Evolutionary conservation across 2,888 invertebrate species (phyloP), one percentile per base, ranked within the genome.

Genomic region (Chesias legatella): DNA sequence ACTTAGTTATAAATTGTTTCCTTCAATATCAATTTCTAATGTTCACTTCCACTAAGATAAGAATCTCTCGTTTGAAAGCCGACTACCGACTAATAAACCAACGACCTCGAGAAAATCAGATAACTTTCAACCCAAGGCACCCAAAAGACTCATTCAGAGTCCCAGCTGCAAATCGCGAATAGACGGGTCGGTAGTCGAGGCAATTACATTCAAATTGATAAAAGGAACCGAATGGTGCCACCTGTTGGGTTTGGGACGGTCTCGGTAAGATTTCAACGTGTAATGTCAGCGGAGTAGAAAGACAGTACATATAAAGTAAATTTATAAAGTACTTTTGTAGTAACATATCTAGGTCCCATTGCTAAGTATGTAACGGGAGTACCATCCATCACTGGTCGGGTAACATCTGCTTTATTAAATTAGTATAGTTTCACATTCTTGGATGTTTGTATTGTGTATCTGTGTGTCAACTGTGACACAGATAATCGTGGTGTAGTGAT

Each of bases 191-290:
- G 50, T 46, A 53, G 57, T 51, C 72, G 67, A 67, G 63, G 68
- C 77, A 78, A 79, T 83, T 79, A 79, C 76, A 79, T 79, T 76
- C 68, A 73, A 78, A 81, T 78, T 77, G 73, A 67, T 72, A 75
- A 77, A 79, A 78, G 70, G 70, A 58, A 33, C 40, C 26, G 20
- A 45, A 45, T 36, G 36, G 25, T 63, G 63, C 81, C 81, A 86
- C 86, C 85, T 86, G 86, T 86, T 85, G 82, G 67, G 62, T 60
- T 50, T 10, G 32, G 63, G 56, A 65, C 66, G 71, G 73, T 66
- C 73, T 67, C 68, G 63, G 73, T 78, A 82, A 82, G 70, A 60
- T 69, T 63, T 60, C 47, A 33, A 33, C 42, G 35, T 33, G 33
- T 36, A 53, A 53, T 69, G 13, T 17, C 13, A 5, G 2, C 13